Base-by-base conservation (phyloP, 2,888 invertebrate species). In the Lacanobia wlatinum region DNA sequence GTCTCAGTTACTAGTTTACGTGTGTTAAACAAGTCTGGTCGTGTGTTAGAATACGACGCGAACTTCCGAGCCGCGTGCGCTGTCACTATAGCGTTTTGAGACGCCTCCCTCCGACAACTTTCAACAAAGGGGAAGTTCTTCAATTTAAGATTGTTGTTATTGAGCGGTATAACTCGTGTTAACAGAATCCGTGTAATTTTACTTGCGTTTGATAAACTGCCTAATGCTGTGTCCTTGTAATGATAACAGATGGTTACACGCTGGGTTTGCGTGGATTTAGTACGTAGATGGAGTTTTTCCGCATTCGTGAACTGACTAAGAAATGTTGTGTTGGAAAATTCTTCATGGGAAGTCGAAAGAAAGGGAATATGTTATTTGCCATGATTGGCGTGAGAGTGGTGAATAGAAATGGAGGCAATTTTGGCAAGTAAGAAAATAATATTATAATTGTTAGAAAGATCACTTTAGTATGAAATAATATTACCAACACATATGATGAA, bases 1-100 rank as follows among this genome's bases (percentile, higher is more conserved):
- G 83, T 85, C 87, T 88, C 87, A 87, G 85, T 89, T 87, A 89
- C 87, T 87, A 89, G 87, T 90, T 90, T 85, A 84, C 84, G 84
- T 83, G 82, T 82, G 87, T 82, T 87, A 87, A 88, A 87, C 83
- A 87, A 88, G 85, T 85, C 82, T 78, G 68, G 66, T 73, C 68
- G 74, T 72, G 74, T 83, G 83, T 87, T 84, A 84, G 82, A 86
- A 87, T 84, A 80, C 73, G 80, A 76, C 68, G 84, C 62, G 67
- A 90, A 90, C 82, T 90, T 90, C 80, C 38, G 59, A 78, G 72
- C 80, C 71, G 73, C 83, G 80, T 84, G 74, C 76, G 71, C 70
- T 72, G 78, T 78, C 79, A 82, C 85, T 82, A 83, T 83, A 84
- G 61, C 76, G 67, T 70, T 73, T 69, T 77, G 81, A 70, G 74